Conservation (phyloP, 2,113 vertebrate genomes). For the Megaleporinus macrocephalus region DNA sequence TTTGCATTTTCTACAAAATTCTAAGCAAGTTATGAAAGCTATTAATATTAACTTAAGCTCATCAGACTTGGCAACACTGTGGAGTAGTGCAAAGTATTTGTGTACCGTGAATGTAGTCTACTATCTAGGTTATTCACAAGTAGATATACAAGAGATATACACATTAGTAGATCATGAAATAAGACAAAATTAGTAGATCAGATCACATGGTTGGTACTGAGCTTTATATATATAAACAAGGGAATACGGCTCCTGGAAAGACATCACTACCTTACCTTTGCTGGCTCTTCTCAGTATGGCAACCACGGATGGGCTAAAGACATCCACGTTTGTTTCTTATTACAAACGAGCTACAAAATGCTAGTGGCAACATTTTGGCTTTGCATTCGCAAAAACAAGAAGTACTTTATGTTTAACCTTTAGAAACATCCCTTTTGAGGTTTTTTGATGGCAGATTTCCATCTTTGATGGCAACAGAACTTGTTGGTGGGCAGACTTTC, state of each 20-base stretch:
- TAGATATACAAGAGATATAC: not conserved
- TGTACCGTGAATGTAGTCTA: not conserved
- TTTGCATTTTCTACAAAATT: not conserved
- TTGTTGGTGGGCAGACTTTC: not conserved
- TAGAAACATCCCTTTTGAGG: not conserved
- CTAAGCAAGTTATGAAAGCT: not conserved
- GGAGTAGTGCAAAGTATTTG: slow-evolving; percentile 50
- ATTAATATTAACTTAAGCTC: not conserved
- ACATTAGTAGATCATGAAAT: slow-evolving; percentile 1
- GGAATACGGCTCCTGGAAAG: not conserved
- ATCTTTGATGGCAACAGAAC: not conserved
- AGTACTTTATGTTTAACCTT: not conserved
- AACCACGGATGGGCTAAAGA: not conserved
- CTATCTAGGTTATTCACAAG: not conserved
- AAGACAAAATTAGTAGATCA: not conserved
- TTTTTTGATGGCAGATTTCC: not conserved
- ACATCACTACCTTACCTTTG: not conserved
- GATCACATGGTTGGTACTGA: not conserved
- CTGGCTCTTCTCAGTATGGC: not conserved
- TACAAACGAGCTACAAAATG: no score
- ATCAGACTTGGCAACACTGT: slow-evolving; percentile 5
- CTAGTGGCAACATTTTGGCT: not conserved
- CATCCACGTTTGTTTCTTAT: not conserved
- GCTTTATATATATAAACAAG: not conserved
- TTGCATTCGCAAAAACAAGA: not conserved